phyloP scores from a whole-genome alignment of 2,113 vertebrate species.

The Embiotoca jacksoni region DNA sequence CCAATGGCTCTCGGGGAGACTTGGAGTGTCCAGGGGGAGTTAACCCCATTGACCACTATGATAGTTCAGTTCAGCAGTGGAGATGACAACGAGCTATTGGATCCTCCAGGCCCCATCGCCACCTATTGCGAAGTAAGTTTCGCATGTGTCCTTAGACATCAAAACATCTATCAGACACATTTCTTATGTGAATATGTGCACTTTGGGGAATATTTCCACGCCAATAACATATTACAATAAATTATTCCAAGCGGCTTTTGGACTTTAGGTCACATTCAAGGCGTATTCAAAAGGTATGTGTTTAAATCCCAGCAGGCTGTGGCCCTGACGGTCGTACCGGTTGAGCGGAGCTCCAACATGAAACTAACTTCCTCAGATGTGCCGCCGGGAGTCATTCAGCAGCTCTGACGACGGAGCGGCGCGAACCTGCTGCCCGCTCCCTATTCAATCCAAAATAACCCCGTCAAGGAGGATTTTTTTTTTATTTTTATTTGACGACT shows the following conservation, averaged over 20 bases:
- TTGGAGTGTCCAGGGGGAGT: no score
- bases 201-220: neutral
- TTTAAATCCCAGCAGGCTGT: neutral
- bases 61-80: neutral
- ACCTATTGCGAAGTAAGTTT: constrained; percentile 45
- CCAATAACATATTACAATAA: neutral
- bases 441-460: neutral
- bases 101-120: neutral
- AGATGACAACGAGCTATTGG: neutral
- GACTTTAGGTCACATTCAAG: neutral
- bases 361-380: constrained; percentile 28
- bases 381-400: constrained; percentile 22
- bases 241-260: fast-evolving
- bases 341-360: neutral
- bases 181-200: neutral
- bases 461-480: neutral
- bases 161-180: fast-evolving
- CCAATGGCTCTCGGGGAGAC: no score
- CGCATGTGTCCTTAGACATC: neutral
- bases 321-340: neutral
- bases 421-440: no score
- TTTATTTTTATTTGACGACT: neutral
- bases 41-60: neutral
- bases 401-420: neutral
- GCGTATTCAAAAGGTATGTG: neutral